Evolutionary conservation across 2,888 invertebrate genomes (phyloP), one percentile per base, ranked within the genome.

Genomic region (Eupithecia subfuscata): DNA sequence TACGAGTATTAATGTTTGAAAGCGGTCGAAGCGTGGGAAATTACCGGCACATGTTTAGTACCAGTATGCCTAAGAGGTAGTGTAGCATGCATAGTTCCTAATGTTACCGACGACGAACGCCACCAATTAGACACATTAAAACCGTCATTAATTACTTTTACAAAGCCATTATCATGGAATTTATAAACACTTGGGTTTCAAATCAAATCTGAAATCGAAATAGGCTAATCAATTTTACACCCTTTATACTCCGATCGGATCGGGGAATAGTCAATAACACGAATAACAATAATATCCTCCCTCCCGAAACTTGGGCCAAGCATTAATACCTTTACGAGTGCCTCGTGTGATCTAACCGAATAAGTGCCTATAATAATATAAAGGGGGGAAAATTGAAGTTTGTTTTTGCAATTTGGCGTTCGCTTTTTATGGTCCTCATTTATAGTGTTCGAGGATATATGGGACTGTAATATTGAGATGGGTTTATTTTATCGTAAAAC

Each of bases 301-400:
- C 73, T 76, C 63, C 74, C 69, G 22, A 77, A 65, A 78, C 82
- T 83, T 85, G 81, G 60, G 81, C 82, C 82, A 83, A 71, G 78
- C 77, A 72, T 73, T 81, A 83, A 80, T 81, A 82, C 81, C 79
- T 81, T 82, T 81, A 84, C 76, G 79, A 77, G 79, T 81, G 78
- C 77, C 77, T 82, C 77, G 77, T 84, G 81, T 85, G 82, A 84
- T 82, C 83, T 79, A 82, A 84, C 85, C 84, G 84, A 82, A 83
- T 83, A 86, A 84, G 83, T 84, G 82, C 80, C 84, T 83, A 81
- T 84, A 84, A 85, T 84, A 85, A 87, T 84, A 86, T 85, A 86
- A 83, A 71, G 69, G 75, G 67, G 75, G 79, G 73, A 84, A 84
- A 84, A 82, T 74, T 78, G 60, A 78, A 84, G 83, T 82, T 83